Conservation (phyloP, 2,797 vertebrate genomes). For the Megalops cyprinoides region DNA sequence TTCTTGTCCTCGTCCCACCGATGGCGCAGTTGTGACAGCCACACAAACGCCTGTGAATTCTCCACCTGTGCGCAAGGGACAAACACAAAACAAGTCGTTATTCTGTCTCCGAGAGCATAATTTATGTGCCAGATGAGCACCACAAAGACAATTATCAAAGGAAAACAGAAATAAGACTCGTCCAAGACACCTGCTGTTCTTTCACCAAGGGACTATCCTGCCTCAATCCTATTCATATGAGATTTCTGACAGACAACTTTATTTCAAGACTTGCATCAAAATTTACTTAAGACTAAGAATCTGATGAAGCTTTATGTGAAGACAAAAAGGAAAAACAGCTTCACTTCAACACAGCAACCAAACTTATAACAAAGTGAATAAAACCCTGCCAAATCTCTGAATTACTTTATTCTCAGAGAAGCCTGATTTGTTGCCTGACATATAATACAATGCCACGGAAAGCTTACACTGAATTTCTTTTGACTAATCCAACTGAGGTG, state of each 20-base stretch:
- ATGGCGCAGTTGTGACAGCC: constrained; percentile 94
- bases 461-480: not conserved
- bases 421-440: not conserved
- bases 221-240: not conserved
- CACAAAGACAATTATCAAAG: constrained; percentile 7
- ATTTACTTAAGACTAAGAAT: constrained; percentile 8
- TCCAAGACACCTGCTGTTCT: not conserved
- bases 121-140: constrained; percentile 3
- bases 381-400: not conserved
- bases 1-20: constrained; percentile 85
- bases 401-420: not conserved
- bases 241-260: not conserved
- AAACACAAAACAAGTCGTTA: constrained; percentile 21
- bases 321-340: not conserved
- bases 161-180: not conserved
- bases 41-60: constrained; percentile 88
- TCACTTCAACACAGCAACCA: not conserved
- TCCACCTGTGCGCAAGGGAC: constrained; percentile 77
- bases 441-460: not conserved
- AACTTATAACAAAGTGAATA: not conserved
- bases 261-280: not conserved
- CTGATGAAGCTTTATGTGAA: constrained; percentile 21
- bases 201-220: constrained; percentile 1
- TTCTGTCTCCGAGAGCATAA: constrained; percentile 2
- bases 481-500: not conserved